Evolutionary conservation across 2,797 vertebrate species (phyloP).

Genomic region (Hippopotamyrus pictus): DNA sequence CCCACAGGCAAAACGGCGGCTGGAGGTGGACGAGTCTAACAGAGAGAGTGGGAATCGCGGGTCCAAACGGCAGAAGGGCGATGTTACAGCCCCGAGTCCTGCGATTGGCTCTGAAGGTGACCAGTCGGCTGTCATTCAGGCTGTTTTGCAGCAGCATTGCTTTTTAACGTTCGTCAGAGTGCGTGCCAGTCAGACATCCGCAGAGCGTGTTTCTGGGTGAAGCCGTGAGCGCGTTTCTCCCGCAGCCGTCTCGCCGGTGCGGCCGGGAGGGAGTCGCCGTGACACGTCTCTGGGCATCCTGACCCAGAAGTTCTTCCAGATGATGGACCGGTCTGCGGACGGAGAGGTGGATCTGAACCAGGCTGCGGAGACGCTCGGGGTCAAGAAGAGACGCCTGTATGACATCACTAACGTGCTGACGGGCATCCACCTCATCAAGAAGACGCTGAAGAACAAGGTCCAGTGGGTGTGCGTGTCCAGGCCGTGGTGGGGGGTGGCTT

Average conservation of each 20-base stretch:
- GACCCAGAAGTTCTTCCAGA: conserved; percentile 95
- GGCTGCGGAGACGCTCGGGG: conserved; percentile 84
- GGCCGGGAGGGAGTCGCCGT: conserved; percentile 89
- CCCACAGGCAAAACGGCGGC: conserved; percentile 80
- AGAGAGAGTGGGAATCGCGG: conserved; percentile 39
- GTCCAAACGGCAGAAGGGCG: not conserved
- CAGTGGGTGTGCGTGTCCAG: conserved; percentile 93
- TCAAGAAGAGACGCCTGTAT: conserved; percentile 92
- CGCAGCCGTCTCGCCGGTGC: conserved; percentile 51
- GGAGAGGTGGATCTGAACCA: conserved; percentile 92
- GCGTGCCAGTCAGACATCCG: not conserved
- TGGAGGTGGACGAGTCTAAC: conserved; percentile 87
- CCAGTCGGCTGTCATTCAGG: not conserved
- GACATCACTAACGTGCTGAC: conserved; percentile 96
- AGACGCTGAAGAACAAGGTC: conserved; percentile 98
- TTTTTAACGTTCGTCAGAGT: not conserved
- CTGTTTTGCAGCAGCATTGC: not conserved
- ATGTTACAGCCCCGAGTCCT: not conserved
- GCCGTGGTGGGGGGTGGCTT: not conserved
- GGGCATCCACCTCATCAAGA: conserved; percentile 96
- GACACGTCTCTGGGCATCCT: conserved; percentile 91
- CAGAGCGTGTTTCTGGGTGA: not conserved
- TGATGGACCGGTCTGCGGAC: conserved; percentile 81
- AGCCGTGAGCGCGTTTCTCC: not conserved
- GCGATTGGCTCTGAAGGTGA: not conserved